These are phyloP conservation scores for Hypsopygia costalis DNA, from an alignment of 2,888 invertebrate species.

Conservation along the genomic window DNA sequence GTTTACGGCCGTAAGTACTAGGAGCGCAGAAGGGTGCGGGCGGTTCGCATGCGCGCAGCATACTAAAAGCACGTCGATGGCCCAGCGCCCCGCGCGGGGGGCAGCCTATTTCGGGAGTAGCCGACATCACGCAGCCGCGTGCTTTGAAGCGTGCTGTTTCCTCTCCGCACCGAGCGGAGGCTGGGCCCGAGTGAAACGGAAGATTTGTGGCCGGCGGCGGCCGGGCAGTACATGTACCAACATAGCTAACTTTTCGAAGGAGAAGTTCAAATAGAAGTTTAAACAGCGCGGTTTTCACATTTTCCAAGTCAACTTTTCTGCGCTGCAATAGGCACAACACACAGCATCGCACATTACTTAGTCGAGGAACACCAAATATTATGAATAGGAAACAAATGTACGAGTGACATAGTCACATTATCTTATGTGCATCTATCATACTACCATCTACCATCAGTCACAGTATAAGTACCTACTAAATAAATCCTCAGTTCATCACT, in stretches of 20 bases:
- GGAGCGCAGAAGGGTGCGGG: slow-evolving; percentile 77
- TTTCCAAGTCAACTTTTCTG: too few relatives aligned
- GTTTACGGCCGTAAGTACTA: slow-evolving; percentile 46
- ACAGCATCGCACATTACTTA: too few relatives aligned
- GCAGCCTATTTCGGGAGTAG: slow-evolving; percentile 77
- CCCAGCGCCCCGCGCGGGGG: slow-evolving; percentile 65
- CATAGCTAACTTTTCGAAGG: slow-evolving; percentile 1
- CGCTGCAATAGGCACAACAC: too few relatives aligned
- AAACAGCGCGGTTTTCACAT: background rate
- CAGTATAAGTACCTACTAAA: too few relatives aligned
- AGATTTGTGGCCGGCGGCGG: slow-evolving; percentile 66
- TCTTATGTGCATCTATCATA: too few relatives aligned
- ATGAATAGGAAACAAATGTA: too few relatives aligned
- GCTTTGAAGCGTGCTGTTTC: slow-evolving; percentile 79
- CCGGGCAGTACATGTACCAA: slow-evolving; percentile 5
- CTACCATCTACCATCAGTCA: too few relatives aligned
- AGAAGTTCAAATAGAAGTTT: too few relatives aligned
- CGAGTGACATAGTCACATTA: too few relatives aligned
- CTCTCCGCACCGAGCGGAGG: slow-evolving; percentile 70
- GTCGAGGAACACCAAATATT: too few relatives aligned
- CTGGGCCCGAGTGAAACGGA: slow-evolving; percentile 78
- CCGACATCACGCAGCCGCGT: slow-evolving; percentile 78
- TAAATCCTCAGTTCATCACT: too few relatives aligned
- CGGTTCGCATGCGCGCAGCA: slow-evolving; percentile 81
- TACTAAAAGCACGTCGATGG: slow-evolving; percentile 81